These are phyloP conservation scores for Diloba caeruleocephala DNA, from an alignment of 2,888 invertebrate genomes.

Conservation along the genomic window DNA sequence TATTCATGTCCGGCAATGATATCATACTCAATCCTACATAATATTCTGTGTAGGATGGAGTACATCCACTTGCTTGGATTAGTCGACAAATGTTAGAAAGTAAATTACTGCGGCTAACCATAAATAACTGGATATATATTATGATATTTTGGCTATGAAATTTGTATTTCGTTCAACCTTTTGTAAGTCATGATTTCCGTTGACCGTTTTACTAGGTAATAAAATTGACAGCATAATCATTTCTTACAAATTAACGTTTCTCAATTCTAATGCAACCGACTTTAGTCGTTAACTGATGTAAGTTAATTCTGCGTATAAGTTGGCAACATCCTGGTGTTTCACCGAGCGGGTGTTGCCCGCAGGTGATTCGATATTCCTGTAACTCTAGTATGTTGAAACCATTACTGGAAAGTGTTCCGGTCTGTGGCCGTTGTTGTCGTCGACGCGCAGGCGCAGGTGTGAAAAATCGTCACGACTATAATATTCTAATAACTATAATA, in stretches of 20 bases:
- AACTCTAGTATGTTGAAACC: constrained; percentile 76
- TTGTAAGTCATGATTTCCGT: constrained; percentile 18
- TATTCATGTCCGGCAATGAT: constrained; percentile 71
- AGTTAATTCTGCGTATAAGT: constrained; percentile 59
- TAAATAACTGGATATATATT: constrained; percentile 24
- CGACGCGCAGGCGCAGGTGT: constrained; percentile 63
- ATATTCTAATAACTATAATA: constrained; percentile 51
- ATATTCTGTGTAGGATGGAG: constrained; percentile 36
- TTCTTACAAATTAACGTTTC: constrained; percentile 23
- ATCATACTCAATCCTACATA: constrained; percentile 63
- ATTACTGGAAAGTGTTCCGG: constrained; percentile 82
- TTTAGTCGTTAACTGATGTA: constrained; percentile 48
- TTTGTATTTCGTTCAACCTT: constrained; percentile 29
- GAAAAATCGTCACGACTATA: constrained; percentile 62
- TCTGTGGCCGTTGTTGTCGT: constrained; percentile 56
- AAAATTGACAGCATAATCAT: constrained; percentile 19
- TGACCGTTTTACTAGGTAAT: constrained; percentile 14
- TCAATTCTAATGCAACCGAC: constrained; percentile 36
- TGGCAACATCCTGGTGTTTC: constrained; percentile 70
- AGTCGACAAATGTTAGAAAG: constrained; percentile 41
- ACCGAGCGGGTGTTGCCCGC: constrained; percentile 55
- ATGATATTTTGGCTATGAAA: constrained; percentile 25
- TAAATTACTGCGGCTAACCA: constrained; percentile 28
- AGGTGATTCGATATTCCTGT: constrained; percentile 75
- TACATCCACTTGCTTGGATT: constrained; percentile 29